Conservation (phyloP, 2,888 invertebrate species). For the Eupithecia subfuscata region DNA sequence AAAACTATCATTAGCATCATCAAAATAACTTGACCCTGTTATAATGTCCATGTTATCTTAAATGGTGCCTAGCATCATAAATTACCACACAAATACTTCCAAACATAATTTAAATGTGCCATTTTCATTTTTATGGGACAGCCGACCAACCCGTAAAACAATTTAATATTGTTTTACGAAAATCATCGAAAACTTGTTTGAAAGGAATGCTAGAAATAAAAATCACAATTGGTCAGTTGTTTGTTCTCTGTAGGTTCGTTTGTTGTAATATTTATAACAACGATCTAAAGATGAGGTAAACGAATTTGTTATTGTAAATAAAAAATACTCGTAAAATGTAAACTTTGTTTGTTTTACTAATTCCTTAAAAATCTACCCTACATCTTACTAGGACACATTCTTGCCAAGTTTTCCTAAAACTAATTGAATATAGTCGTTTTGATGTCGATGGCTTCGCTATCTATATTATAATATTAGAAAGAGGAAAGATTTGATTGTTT, state of each 20-base stretch:
- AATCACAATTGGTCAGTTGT: constrained; percentile 14
- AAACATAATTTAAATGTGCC: constrained; percentile 30
- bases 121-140: constrained; percentile 33
- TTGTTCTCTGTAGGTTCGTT: constrained; percentile 40
- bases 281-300: constrained; percentile 33
- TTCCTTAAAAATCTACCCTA: background rate
- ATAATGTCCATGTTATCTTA: background rate
- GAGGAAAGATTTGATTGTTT: no score
- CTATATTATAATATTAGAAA: no score
- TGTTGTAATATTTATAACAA: constrained; percentile 81
- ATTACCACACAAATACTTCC: constrained; percentile 13
- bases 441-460: background rate
- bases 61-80: background rate
- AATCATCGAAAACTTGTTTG: constrained; percentile 13
- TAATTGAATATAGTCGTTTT: no score
- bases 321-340: constrained; percentile 16
- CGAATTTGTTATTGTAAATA: constrained; percentile 30
- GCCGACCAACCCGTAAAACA: constrained; percentile 9
- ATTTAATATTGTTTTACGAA: constrained; percentile 10
- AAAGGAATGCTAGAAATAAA: background rate
- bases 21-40: background rate
- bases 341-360: background rate
- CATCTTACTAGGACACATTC: background rate
- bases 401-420: no score
- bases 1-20: background rate